Base-by-base conservation (phyloP, 2,888 invertebrate genomes). In the Amaurobius ferox region DNA sequence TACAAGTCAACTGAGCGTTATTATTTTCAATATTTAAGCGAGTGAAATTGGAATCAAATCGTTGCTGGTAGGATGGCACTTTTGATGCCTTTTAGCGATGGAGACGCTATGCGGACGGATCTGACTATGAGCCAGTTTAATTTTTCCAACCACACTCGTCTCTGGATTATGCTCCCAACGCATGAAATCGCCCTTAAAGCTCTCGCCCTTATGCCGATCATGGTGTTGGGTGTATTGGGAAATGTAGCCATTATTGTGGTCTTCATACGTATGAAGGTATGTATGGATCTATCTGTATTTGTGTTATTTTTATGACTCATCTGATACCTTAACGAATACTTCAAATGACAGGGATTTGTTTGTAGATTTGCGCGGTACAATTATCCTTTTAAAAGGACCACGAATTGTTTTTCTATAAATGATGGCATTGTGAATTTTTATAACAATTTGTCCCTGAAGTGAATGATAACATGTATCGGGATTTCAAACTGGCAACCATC, bases 221-320 rank as follows among this genome's bases (percentile, higher is more conserved):
- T 94, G 2, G 79, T 94, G 3, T 91, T 93, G 72, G 96, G 95
- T 1, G 92, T 95, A 35, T 92, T 94, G 87, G 94, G 94, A 1
- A 96, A 96, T 90, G 91, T 93, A 3, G 91, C 94, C 0, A 93
- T 96, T 29, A 91, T 96, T 13, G 92, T 93, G 88, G 93, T 95
- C 9, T 93, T 96, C 26, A 89, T 93, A 2, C 93, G 92, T 87
- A 94, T 94, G 90, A 93, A 93, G 61, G 83, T 85, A 77, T 48
- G 76, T 29, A 0, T n/a, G n/a, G n/a, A n/a, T n/a, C n/a, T n/a
- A n/a, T n/a, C n/a, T n/a, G n/a, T n/a, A n/a, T n/a, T n/a, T n/a
- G n/a, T n/a, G n/a, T n/a, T n/a, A n/a, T n/a, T n/a, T n/a, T n/a
- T n/a, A n/a, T n/a, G n/a, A n/a, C n/a, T n/a, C n/a, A n/a, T n/a